These are phyloP conservation scores for Laterallus jamaicensis DNA, from an alignment of 2,113 vertebrate genomes.

Conservation along the genomic window DNA sequence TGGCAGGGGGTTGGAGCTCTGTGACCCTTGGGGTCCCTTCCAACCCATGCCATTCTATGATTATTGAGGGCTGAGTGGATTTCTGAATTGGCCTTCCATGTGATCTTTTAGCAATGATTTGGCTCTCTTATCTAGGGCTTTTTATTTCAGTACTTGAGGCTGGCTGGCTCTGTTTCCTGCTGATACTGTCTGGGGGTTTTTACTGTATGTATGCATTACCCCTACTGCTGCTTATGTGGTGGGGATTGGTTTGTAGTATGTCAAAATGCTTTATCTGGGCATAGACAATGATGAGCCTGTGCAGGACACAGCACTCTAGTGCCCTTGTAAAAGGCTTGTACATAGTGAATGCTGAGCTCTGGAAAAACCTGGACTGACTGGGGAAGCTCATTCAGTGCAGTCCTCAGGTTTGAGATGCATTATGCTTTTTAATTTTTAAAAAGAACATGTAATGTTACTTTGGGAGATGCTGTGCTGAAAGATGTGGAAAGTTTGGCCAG, in stretches of 20 bases:
- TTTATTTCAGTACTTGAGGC: neutral
- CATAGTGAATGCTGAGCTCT: neutral
- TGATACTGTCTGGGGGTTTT: neutral
- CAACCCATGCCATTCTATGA: too few species aligned
- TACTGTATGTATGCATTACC: neutral
- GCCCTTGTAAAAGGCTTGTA: neutral
- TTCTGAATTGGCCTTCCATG: neutral
- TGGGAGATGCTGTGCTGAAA: neutral
- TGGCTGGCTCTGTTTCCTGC: neutral
- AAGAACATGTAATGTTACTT: neutral
- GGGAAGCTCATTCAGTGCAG: neutral
- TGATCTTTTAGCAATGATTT: neutral
- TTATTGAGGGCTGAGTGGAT: neutral
- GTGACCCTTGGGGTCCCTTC: too few species aligned
- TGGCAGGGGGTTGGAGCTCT: too few species aligned
- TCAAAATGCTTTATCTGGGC: neutral
- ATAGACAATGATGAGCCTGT: neutral
- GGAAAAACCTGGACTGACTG: neutral
- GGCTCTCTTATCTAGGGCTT: neutral
- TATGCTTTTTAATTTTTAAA: neutral
- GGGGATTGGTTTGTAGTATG: neutral
- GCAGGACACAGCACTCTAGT: neutral
- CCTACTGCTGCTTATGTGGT: neutral
- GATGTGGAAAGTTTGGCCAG: neutral
- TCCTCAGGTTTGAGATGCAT: neutral